Evolutionary conservation across 2,888 invertebrate species (phyloP).

Genomic region (Hemithea aestivaria): DNA sequence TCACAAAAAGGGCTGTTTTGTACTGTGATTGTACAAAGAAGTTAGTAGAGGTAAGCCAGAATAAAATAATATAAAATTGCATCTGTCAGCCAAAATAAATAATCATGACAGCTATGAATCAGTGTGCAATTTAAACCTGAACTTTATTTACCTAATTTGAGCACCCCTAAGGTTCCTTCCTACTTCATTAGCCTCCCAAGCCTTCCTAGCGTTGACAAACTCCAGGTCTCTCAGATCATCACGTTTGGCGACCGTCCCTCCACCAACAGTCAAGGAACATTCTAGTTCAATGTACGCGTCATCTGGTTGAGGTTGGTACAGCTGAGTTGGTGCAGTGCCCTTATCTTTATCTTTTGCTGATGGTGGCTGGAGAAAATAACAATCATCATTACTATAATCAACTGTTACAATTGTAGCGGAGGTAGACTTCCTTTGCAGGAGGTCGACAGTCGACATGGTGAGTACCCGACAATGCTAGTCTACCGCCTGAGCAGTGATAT

Average conservation of each 20-base stretch:
- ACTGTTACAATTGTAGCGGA: too few species aligned
- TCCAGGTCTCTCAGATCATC: slow-evolving; percentile 53
- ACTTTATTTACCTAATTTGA: slow-evolving; percentile 43
- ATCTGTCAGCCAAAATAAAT: too few species aligned
- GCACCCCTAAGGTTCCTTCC: slow-evolving; percentile 55
- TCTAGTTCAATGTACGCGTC: slow-evolving; percentile 61
- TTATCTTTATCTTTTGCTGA: slow-evolving; percentile 42
- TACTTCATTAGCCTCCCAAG: slow-evolving; percentile 51
- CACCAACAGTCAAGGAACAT: slow-evolving; percentile 44
- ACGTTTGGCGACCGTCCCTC: slow-evolving; percentile 42
- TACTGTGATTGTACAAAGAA: too few species aligned
- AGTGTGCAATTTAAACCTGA: neutral
- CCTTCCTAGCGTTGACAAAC: slow-evolving; percentile 39
- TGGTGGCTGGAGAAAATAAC: slow-evolving; percentile 22
- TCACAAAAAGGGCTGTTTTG: too few species aligned
- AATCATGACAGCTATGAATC: too few species aligned
- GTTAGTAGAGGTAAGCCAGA: too few species aligned
- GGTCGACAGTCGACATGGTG: too few species aligned
- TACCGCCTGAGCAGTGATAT: too few species aligned
- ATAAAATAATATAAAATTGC: too few species aligned
- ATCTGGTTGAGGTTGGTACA: slow-evolving; percentile 39
- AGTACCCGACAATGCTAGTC: too few species aligned
- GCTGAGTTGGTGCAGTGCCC: slow-evolving; percentile 1
- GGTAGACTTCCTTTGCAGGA: too few species aligned
- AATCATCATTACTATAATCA: neutral